phyloP scores from a whole-genome alignment of 2,888 invertebrate species.

The Lepetodrilus schrolli region DNA sequence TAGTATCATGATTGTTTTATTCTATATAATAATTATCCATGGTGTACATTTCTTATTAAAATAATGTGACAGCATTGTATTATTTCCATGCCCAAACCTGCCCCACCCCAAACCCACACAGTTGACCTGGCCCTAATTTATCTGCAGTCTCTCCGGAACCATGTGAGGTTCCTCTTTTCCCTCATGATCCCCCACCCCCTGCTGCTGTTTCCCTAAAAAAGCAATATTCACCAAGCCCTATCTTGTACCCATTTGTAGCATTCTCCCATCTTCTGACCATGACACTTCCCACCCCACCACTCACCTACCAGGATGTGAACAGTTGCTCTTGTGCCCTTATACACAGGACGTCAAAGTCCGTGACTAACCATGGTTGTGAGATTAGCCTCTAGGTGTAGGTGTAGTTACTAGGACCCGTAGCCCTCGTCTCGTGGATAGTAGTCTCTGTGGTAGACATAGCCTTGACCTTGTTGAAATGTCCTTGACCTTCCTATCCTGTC shows the following conservation, averaged over 20 bases:
- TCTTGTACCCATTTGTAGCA: background rate
- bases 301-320: background rate
- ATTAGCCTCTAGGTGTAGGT: background rate
- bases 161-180: too few relatives aligned
- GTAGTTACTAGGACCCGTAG: background rate
- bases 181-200: too few relatives aligned
- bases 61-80: conserved; percentile 3
- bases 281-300: background rate
- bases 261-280: too few relatives aligned
- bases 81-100: background rate
- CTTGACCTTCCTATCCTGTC: conserved; percentile 5
- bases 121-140: too few relatives aligned
- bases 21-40: background rate
- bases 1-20: background rate
- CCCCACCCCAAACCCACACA: too few relatives aligned
- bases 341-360: background rate
- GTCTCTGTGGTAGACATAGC: conserved; percentile 1
- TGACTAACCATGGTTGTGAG: conserved; percentile 21
- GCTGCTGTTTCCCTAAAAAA: too few relatives aligned
- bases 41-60: conserved; percentile 1
- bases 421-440: background rate
- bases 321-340: conserved; percentile 14
- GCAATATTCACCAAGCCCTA: too few relatives aligned
- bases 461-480: conserved; percentile 5
- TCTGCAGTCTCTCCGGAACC: too few relatives aligned